These are phyloP conservation scores for Bombus vancouverensis DNA, from an alignment of 1,140 invertebrate genomes.

Conservation along the genomic window DNA sequence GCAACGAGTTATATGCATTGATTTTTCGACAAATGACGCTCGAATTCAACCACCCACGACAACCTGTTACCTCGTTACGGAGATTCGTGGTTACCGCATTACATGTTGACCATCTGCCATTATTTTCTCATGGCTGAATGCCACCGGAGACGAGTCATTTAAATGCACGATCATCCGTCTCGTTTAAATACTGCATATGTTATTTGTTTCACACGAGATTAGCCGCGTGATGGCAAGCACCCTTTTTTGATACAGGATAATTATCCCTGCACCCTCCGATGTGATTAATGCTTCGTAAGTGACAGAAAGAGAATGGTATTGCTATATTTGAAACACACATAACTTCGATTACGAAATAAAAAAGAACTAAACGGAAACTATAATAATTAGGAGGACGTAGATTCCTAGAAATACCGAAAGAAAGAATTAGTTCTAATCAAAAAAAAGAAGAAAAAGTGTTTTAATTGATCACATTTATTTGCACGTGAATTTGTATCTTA, in stretches of 20 bases:
- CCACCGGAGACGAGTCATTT: conserved; percentile 69
- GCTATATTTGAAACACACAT: neutral
- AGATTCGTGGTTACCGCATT: conserved; percentile 70
- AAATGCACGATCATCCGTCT: conserved; percentile 59
- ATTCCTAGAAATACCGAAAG: too few species aligned
- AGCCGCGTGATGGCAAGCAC: conserved; percentile 1
- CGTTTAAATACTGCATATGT: conserved; percentile 78
- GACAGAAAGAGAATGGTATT: neutral
- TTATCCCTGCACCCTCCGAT: neutral
- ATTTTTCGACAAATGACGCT: conserved; percentile 69
- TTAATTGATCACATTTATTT: too few species aligned
- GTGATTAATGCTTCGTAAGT: neutral
- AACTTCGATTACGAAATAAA: too few species aligned
- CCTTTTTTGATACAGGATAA: neutral
- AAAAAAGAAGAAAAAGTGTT: neutral
- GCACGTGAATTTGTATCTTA: too few species aligned
- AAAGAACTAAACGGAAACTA: too few species aligned
- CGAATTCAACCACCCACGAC: conserved; percentile 60
- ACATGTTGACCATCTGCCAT: conserved; percentile 74
- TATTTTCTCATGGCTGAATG: conserved; percentile 78
- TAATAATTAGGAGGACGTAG: too few species aligned
- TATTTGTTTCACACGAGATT: conserved; percentile 78
- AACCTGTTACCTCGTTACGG: conserved; percentile 76
- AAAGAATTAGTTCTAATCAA: too few species aligned
- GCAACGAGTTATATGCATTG: conserved; percentile 53